These are phyloP conservation scores for Oreohelix idahoensis DNA, from an alignment of 1,140 invertebrate species.

Conservation along the genomic window DNA sequence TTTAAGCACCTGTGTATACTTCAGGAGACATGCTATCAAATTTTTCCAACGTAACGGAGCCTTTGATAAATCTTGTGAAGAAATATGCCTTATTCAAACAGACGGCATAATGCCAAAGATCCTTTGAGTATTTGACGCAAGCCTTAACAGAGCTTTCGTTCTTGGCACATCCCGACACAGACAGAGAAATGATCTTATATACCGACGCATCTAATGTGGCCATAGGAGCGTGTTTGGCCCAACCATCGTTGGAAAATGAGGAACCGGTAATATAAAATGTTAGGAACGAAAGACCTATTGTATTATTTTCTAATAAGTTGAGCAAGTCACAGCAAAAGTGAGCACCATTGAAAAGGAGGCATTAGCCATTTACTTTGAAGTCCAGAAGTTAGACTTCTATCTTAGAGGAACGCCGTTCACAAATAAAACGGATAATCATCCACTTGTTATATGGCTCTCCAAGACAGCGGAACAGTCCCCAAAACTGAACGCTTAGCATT, in stretches of 20 bases:
- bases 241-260: neutral
- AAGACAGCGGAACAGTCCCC: neutral
- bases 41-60: too few relatives aligned
- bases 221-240: constrained; percentile 11
- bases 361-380: neutral
- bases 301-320: constrained; percentile 2
- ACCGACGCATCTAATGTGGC: constrained; percentile 7
- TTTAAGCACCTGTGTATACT: too few relatives aligned
- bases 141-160: too few relatives aligned
- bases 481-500: neutral
- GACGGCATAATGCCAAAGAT: too few relatives aligned
- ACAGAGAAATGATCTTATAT: constrained; percentile 7
- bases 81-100: too few relatives aligned
- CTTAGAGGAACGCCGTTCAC: neutral
- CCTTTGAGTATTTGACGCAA: too few relatives aligned
- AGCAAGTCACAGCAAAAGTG: neutral
- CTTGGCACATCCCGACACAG: constrained; percentile 1
- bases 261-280: neutral
- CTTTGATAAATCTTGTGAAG: too few relatives aligned
- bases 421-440: constrained; percentile 10
- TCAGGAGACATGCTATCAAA: too few relatives aligned
- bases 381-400: constrained; percentile 31
- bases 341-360: constrained; percentile 12
- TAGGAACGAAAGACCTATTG: neutral
- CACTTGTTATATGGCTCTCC: neutral